Conservation (phyloP, 2,888 invertebrate genomes). For the Anticlea derivata region DNA sequence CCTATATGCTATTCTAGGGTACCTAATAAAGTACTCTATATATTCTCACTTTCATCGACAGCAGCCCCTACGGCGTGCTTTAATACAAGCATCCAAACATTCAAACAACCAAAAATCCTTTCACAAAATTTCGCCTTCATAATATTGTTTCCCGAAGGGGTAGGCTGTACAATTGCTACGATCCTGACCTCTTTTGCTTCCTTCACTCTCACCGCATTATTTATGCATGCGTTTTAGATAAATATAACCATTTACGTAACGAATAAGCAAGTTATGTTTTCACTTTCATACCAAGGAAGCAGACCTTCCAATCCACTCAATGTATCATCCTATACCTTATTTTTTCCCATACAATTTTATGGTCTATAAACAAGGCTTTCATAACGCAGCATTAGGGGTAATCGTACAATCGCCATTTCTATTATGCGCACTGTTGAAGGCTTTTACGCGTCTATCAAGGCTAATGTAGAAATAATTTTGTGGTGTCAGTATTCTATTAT, state of each 20-base stretch:
- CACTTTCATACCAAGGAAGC: constrained; percentile 1
- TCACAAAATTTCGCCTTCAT: too few relatives aligned
- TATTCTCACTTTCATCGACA: too few relatives aligned
- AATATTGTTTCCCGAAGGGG: too few relatives aligned
- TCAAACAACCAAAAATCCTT: too few relatives aligned
- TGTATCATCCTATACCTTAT: constrained; percentile 3
- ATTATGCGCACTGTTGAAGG: constrained; percentile 37
- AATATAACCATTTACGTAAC: not conserved
- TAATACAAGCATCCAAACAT: too few relatives aligned
- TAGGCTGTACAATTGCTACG: too few relatives aligned
- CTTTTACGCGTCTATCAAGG: constrained; percentile 24
- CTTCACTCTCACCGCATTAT: too few relatives aligned
- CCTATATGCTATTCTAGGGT: too few relatives aligned
- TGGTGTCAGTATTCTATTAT: constrained; percentile 17
- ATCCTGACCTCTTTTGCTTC: too few relatives aligned
- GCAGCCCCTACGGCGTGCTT: too few relatives aligned
- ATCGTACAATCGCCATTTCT: constrained; percentile 42
- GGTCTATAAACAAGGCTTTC: constrained; percentile 41
- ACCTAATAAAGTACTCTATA: too few relatives aligned
- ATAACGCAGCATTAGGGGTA: constrained; percentile 40
- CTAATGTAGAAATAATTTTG: constrained; percentile 35
- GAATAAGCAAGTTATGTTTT: not conserved
- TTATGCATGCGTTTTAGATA: not conserved
- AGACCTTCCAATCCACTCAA: not conserved
- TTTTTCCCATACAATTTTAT: constrained; percentile 39